Base-by-base conservation (phyloP, 2,888 invertebrate species). In the Lissocephala sabroskyi region DNA sequence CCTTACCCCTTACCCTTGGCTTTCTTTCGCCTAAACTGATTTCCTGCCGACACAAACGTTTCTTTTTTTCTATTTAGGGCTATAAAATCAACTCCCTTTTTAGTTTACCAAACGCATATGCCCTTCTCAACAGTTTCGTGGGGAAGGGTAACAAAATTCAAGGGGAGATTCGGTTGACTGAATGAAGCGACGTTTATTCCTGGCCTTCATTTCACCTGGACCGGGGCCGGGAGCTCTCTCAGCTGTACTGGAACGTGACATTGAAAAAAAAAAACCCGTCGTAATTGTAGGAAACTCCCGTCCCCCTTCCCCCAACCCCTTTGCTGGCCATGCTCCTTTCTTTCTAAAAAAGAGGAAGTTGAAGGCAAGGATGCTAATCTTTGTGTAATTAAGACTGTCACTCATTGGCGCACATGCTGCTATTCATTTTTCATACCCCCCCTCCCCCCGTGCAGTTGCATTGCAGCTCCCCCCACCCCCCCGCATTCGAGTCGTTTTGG, bases 381-480 rank as follows among this genome's bases (percentile, higher is more conserved):
- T 50, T 52, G 53, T 57, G 68, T 75, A 70, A 70, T 70, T 70
- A 70, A 73, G 70, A 57, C 68, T 67, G 76, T 62, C 76, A 71
- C 65, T 73, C 70, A 60, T 59, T 71, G 56, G 40, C 46, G 49
- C 56, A 45, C 52, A 51, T 47, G 52, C 50, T 51, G 41, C 52
- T 57, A 54, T 49, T 58, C 49, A 49, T 29, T 40, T 52, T 26
- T 32, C 47, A 37, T 9, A 16, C 14, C 18, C 35, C 53, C 37
- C 18, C 28, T 13, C 10, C 9, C 30, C 16, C 9, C 10, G 11
- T 11, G 11, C 11, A 11, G n/a, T 23, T 39, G 52, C 50, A 35
- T n/a, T n/a, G 33, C 9, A 33, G 4, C 11, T 13, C 13, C n/a
- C 33, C n/a, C 9, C 13, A 33, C 33, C 14, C 33, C 11, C 33